Evolutionary conservation across 2,113 vertebrate species (phyloP), one percentile per base, ranked within the genome.

Genomic region (Oncorhynchus clarkii): DNA sequence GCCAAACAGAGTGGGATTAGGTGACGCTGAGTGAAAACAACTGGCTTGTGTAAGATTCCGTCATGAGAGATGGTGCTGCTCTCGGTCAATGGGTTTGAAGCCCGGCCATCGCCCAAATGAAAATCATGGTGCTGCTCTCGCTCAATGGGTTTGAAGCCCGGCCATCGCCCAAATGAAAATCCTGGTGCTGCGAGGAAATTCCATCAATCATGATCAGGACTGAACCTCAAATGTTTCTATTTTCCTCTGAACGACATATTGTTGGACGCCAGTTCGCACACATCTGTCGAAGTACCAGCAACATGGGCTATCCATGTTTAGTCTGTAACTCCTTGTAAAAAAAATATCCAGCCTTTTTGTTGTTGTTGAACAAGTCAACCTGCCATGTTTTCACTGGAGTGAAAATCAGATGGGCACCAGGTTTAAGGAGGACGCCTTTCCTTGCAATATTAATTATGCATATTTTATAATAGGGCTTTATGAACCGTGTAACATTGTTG

Each of bases 381-480:
- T 13, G 24, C 26, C 22, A 71, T 29, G 70, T 31, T 72, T 59
- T 26, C 54, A 24, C 51, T 34, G 7, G 7, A 72, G 54, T 18
- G 71, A 9, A 60, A 68, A 60, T 39, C 51, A 72, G 71, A 71
- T 57, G 70, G 45, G 24, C 12, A 51, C 45, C 13, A 51, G 22
- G 16, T 26, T 27, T 24, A 54, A 22, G 51, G 51, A 68, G 5
- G 49, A 71, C 29, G 22, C 24, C 70, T 71, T 22, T 22, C 54
- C 29, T 20, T 34, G 71, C 18, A 60, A 60, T 72, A 60, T 72
- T 34, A 72, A 72, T 34, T 29, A 72, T 31, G 71, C 54, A 59
- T 5, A 72, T 60, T 31, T 72, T 26, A 18, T 60, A 72, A 39
- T 24, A n/a, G 7, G 70, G 70, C 22, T 71, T 71, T 14, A 54